phyloP scores from a whole-genome alignment of 2,797 vertebrate species.

The Pseudochirops cupreus region DNA sequence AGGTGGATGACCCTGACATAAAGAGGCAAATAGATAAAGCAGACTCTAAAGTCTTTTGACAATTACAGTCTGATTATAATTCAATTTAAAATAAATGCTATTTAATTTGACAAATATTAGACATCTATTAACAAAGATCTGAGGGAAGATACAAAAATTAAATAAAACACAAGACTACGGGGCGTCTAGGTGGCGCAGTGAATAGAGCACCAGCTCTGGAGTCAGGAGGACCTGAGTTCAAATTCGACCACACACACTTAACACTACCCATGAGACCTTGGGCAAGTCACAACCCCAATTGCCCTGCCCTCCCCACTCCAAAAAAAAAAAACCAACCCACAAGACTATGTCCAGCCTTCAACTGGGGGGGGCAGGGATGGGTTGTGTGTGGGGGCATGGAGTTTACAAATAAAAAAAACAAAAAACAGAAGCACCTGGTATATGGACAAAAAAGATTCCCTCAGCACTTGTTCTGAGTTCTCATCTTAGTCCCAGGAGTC shows the following conservation, averaged over 20 bases:
- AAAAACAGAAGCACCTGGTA: background rate
- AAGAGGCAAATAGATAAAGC: background rate
- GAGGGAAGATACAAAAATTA: background rate
- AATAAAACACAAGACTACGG: background rate
- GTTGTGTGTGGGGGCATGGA: background rate
- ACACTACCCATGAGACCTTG: no score
- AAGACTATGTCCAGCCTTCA: background rate
- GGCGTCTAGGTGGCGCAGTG: no score
- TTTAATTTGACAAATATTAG: background rate
- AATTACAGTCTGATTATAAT: background rate
- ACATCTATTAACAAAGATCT: background rate
- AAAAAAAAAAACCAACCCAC: no score
- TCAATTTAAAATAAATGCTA: background rate
- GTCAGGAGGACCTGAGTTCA: no score
- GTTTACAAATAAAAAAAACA: background rate
- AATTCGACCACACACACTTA: no score
- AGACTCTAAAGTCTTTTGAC: background rate
- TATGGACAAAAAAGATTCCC: background rate
- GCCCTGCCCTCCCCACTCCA: no score
- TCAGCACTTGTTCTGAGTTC: background rate
- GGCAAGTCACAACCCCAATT: no score
- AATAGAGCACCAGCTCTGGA: no score
- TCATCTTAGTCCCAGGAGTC: no score
- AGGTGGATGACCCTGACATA: background rate
- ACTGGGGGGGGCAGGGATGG: background rate